phyloP scores from a whole-genome alignment of 2,113 vertebrate species.

The Piprites chloris region DNA sequence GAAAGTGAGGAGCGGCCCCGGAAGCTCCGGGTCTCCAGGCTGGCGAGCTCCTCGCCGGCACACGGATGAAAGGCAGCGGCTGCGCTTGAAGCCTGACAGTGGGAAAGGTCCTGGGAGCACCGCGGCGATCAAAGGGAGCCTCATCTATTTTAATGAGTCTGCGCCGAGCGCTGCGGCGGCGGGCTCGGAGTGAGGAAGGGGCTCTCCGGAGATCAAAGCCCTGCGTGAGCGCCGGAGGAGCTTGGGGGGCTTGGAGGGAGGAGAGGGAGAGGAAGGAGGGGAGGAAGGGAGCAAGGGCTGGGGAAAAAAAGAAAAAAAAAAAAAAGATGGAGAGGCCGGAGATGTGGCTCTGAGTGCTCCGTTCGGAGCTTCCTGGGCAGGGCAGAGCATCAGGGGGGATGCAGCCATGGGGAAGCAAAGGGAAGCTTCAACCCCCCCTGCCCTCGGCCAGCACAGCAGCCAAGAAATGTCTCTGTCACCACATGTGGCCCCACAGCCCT shows the following conservation, averaged over 20 bases:
- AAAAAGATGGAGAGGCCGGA: background rate
- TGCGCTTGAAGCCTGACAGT: background rate
- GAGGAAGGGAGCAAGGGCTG: background rate
- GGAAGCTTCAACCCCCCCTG: rapidly evolving
- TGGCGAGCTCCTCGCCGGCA: background rate
- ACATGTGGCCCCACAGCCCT: rapidly evolving
- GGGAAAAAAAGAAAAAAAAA: background rate
- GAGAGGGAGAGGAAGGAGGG: background rate
- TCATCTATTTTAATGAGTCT: conserved; percentile 16
- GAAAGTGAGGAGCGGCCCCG: background rate
- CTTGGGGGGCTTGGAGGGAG: background rate
- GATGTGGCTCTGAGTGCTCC: no score
- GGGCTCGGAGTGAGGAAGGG: background rate
- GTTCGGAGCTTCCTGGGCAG: background rate
- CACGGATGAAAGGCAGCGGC: background rate
- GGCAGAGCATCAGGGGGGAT: rapidly evolving
- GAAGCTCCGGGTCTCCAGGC: background rate
- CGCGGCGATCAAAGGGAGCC: conserved; percentile 16
- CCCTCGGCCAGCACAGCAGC: background rate
- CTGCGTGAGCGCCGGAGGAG: background rate
- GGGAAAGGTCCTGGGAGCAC: background rate
- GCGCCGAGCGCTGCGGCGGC: background rate
- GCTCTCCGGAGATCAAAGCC: conserved; percentile 44
- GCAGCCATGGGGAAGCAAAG: background rate
- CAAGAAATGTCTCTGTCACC: rapidly evolving